Conservation (phyloP, 2,888 invertebrate species). For the Microctonus aethiopoides region DNA sequence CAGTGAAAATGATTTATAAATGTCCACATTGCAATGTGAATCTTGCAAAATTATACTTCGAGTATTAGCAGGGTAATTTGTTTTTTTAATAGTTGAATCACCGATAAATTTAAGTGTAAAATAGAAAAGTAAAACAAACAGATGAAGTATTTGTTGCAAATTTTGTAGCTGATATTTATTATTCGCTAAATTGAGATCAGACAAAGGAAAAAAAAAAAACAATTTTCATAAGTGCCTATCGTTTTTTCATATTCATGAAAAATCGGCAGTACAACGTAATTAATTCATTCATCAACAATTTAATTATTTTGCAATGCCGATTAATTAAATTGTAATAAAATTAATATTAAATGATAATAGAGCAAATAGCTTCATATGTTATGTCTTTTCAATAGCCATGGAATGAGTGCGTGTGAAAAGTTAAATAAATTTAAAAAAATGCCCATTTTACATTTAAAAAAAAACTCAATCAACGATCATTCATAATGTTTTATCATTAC, state of each 20-base stretch:
- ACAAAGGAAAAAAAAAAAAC: not conserved
- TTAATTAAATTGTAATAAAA: not conserved
- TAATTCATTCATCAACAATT: slow-evolving; percentile 1
- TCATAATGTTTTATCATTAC: not conserved
- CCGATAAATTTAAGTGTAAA: slow-evolving; percentile 20
- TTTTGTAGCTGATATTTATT: slow-evolving; percentile 20
- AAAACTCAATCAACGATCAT: not conserved
- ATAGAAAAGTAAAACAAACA: not conserved
- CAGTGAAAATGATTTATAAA: not conserved
- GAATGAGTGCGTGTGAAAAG: not conserved
- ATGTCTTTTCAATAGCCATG: not conserved
- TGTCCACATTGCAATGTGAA: not conserved
- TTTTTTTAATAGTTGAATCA: too few relatives aligned
- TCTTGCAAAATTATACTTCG: not conserved
- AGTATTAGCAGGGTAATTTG: slow-evolving; percentile 18
- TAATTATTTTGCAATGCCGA: not conserved
- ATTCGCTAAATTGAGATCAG: slow-evolving; percentile 33
- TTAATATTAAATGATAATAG: not conserved
- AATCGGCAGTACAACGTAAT: slow-evolving; percentile 27
- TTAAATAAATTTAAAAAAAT: not conserved
- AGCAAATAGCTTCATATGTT: slow-evolving; percentile 19
- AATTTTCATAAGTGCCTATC: slow-evolving; percentile 44
- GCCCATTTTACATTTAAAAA: slow-evolving; percentile 17
- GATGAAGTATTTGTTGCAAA: not conserved
- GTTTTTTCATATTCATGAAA: slow-evolving; percentile 38